phyloP scores from a whole-genome alignment of 2,113 vertebrate species.

The Protomyctophum bolini region DNA sequence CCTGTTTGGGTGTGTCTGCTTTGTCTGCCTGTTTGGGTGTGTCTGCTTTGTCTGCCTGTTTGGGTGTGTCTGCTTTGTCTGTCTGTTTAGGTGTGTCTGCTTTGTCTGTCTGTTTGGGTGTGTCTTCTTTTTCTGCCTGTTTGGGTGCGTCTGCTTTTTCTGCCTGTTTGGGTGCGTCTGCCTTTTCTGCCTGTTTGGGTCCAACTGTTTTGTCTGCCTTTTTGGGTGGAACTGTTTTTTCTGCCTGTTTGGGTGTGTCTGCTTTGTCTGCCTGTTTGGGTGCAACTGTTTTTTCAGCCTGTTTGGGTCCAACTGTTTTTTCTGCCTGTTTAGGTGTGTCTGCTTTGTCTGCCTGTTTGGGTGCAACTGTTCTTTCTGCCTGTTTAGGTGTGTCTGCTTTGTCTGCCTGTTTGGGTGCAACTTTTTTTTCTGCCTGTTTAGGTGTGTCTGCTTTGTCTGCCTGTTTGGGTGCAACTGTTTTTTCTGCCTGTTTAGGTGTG shows the following conservation, averaged over 20 bases:
- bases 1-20: background rate
- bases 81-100: background rate
- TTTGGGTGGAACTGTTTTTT: too few relatives aligned
- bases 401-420: background rate
- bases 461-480: background rate
- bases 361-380: conserved; percentile 1
- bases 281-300: background rate
- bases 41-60: rapidly evolving
- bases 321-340: background rate
- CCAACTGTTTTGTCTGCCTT: too few relatives aligned
- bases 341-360: conserved; percentile 1
- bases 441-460: background rate
- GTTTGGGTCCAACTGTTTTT: background rate
- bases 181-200: too few relatives aligned
- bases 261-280: too few relatives aligned
- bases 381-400: conserved; percentile 29
- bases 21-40: background rate
- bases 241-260: too few relatives aligned
- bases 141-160: background rate
- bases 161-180: too few relatives aligned
- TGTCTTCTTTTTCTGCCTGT: background rate
- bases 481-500: background rate
- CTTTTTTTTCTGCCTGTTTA: conserved; percentile 4
- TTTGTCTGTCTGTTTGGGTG: background rate
- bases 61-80: background rate